Conservation (phyloP, 2,797 vertebrate genomes). For the Bradypodion ventrale region DNA sequence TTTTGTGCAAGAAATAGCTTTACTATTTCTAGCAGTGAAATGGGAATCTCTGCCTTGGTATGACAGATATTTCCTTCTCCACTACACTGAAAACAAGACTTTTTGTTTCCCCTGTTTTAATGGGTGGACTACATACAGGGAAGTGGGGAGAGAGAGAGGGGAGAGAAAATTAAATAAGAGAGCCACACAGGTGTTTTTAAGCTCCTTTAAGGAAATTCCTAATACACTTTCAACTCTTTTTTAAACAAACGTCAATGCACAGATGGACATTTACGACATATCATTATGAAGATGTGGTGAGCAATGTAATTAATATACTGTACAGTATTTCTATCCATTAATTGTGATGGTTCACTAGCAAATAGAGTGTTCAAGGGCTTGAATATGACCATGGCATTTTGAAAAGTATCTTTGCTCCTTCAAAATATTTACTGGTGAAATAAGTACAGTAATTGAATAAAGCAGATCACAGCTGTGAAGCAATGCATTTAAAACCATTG, state of each 20-base stretch:
- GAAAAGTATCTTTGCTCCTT: neutral
- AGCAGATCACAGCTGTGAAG: too few species aligned
- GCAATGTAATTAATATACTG: neutral
- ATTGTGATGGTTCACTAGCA: neutral
- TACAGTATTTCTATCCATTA: neutral
- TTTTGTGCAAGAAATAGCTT: too few species aligned
- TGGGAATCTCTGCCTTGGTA: conserved; percentile 18
- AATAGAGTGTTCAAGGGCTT: neutral
- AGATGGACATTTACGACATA: neutral
- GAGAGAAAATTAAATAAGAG: neutral
- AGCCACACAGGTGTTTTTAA: neutral
- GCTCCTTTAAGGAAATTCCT: neutral
- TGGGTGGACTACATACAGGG: neutral
- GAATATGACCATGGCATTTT: neutral
- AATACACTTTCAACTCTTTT: neutral
- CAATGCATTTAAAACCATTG: too few species aligned
- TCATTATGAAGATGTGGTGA: neutral
- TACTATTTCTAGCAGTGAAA: conserved; percentile 3
- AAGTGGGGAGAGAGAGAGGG: conserved; percentile 25
- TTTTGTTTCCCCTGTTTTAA: conserved; percentile 21
- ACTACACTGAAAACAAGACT: conserved; percentile 16
- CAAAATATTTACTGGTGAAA: neutral
- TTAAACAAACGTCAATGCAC: accelerated
- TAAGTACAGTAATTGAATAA: neutral
- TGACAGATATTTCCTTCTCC: conserved; percentile 2